Evolutionary conservation across 2,113 vertebrate species (phyloP).

Genomic region (Oostethus manadensis): DNA sequence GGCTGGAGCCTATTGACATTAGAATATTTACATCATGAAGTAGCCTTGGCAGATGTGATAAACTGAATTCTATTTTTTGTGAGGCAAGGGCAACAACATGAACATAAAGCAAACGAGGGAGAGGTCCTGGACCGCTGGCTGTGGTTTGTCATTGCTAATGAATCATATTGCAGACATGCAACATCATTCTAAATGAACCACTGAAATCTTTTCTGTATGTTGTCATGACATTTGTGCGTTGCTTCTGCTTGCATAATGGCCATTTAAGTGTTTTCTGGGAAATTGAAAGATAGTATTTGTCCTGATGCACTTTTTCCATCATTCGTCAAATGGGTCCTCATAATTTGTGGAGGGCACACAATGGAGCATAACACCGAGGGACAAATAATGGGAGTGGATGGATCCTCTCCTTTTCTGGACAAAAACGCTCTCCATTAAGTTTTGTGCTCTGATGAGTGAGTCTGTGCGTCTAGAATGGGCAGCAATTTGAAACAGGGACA

Average conservation of each 20-base stretch:
- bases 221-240: conserved; percentile 45
- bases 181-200: conserved; percentile 31
- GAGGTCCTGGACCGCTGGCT: conserved; percentile 17
- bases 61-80: neutral
- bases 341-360: conserved; percentile 57
- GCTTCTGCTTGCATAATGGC: conserved; percentile 37
- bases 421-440: conserved; percentile 61
- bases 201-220: conserved; percentile 38
- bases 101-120: conserved; percentile 14
- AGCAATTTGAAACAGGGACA: conserved; percentile 70
- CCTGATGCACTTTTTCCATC: conserved; percentile 59
- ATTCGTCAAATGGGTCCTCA: conserved; percentile 51
- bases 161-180: conserved; percentile 30
- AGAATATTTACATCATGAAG: too few relatives aligned
- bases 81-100: conserved; percentile 14
- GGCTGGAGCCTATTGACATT: too few relatives aligned
- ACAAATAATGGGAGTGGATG: conserved; percentile 47
- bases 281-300: conserved; percentile 60
- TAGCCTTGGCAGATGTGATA: neutral
- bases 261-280: conserved; percentile 47
- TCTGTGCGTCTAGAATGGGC: conserved; percentile 69
- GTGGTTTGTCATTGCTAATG: conserved; percentile 19
- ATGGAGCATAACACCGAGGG: conserved; percentile 54
- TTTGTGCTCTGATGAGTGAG: conserved; percentile 69
- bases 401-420: conserved; percentile 49